Evolutionary conservation across 2,888 invertebrate genomes (phyloP).

Genomic region (Rotaria magnacalcarata): DNA sequence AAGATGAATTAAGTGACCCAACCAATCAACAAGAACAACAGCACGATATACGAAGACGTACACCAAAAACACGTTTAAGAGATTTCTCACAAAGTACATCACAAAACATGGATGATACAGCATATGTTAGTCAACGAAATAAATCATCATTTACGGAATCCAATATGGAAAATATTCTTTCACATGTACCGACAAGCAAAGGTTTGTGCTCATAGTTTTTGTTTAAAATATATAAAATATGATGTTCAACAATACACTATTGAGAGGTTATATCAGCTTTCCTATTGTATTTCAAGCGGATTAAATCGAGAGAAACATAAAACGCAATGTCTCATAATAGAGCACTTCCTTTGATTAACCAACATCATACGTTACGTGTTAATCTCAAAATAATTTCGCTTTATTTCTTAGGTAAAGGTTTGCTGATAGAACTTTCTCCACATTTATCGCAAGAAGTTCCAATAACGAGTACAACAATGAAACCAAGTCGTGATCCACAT

Average conservation of each 20-base stretch:
- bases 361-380: no score
- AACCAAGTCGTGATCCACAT: neutral
- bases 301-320: no score
- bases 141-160: neutral
- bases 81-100: constrained; percentile 15
- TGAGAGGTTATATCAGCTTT: no score
- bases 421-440: constrained; percentile 13
- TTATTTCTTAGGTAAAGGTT: neutral
- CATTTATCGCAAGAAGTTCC: neutral
- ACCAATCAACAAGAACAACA: neutral
- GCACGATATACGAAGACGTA: neutral
- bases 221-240: no score
- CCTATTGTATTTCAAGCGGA: no score
- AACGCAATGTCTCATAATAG: no score
- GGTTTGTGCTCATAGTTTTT: neutral
- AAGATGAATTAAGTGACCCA: constrained; percentile 9
- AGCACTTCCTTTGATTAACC: no score
- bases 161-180: constrained; percentile 27
- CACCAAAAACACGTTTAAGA: neutral
- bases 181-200: constrained; percentile 10
- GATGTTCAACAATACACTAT: no score
- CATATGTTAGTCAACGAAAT: neutral
- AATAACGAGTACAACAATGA: neutral
- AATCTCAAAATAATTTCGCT: no score
- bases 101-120: neutral